Evolutionary conservation across 2,888 invertebrate genomes (phyloP).

Genomic region (Eupithecia tripunctaria): DNA sequence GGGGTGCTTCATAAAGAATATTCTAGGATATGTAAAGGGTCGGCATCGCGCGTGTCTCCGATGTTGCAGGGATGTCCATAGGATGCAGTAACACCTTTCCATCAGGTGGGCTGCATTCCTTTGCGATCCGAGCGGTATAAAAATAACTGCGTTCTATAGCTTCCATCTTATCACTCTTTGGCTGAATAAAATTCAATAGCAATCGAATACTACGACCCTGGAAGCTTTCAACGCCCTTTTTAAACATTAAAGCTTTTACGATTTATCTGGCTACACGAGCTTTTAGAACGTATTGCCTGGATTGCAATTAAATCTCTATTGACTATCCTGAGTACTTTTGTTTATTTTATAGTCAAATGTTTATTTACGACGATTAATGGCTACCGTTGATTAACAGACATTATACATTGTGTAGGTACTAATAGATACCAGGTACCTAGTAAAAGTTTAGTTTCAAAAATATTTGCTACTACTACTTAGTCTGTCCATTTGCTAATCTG

Average conservation of each 20-base stretch:
- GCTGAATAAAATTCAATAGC: slow-evolving; percentile 17
- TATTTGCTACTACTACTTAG: too few relatives aligned
- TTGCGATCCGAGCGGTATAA: background rate
- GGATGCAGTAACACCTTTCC: background rate
- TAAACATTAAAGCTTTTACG: slow-evolving; percentile 29
- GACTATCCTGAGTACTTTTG: background rate
- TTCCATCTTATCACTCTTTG: slow-evolving; percentile 7
- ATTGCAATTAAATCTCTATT: slow-evolving; percentile 14
- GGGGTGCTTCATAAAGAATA: background rate
- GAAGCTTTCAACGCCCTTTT: slow-evolving; percentile 28
- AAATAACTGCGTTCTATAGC: background rate
- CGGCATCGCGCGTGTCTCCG: background rate
- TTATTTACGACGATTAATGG: background rate
- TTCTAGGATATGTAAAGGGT: background rate
- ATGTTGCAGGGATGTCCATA: background rate
- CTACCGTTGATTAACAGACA: background rate
- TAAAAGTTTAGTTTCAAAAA: too few relatives aligned
- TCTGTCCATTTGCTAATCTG: too few relatives aligned
- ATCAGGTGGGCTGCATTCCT: background rate
- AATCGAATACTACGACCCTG: slow-evolving; percentile 25
- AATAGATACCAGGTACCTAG: too few relatives aligned
- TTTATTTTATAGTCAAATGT: background rate
- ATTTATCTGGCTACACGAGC: slow-evolving; percentile 19
- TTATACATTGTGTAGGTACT: background rate
- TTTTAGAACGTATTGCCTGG: slow-evolving; percentile 13